These are phyloP conservation scores for Uria lomvia DNA, from an alignment of 2,113 vertebrate species.

Conservation along the genomic window DNA sequence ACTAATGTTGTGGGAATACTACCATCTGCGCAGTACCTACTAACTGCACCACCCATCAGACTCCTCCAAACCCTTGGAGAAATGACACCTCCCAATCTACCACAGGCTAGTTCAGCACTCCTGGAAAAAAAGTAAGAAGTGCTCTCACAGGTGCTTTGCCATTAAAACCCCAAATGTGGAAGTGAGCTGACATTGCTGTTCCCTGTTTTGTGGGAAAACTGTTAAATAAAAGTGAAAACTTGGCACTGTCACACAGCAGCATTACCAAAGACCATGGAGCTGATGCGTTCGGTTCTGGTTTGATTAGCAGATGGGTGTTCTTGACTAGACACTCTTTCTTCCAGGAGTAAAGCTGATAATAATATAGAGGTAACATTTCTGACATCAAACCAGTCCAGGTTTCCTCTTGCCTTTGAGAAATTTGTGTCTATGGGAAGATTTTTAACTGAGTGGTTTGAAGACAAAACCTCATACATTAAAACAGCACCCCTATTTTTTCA, in stretches of 20 bases:
- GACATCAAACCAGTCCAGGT: neutral
- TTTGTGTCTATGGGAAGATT: neutral
- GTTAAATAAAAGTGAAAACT: neutral
- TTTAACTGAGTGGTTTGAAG: neutral
- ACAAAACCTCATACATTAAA: neutral
- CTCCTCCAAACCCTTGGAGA: neutral
- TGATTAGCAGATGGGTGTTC: neutral
- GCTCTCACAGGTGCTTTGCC: neutral
- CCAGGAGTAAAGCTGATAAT: neutral
- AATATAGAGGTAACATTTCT: neutral
- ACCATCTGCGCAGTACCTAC: neutral
- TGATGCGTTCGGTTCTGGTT: neutral
- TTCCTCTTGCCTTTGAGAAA: neutral
- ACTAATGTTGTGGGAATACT: neutral
- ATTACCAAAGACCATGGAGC: neutral
- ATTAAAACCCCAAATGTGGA: neutral
- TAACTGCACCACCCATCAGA: neutral
- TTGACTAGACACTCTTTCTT: neutral
- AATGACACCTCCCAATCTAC: neutral
- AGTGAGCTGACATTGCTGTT: neutral
- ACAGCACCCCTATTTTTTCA: neutral
- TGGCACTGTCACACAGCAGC: neutral
- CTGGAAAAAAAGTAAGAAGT: neutral
- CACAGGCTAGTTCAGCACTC: neutral
- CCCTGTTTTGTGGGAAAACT: neutral